These are phyloP conservation scores for Phengaris alcon DNA, from an alignment of 2,888 invertebrate species.

Conservation along the genomic window DNA sequence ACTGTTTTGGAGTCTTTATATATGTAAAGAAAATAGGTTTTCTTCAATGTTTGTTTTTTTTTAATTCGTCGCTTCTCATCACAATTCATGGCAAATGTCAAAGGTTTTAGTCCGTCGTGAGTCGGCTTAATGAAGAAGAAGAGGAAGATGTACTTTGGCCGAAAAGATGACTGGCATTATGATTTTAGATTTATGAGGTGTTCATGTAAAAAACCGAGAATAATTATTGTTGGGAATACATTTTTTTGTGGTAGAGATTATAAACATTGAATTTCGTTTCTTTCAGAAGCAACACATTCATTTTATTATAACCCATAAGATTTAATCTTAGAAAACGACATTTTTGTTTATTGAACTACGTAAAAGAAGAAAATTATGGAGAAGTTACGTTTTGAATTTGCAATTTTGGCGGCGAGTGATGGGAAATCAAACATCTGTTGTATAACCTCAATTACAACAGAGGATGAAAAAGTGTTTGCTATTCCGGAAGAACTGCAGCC, in stretches of 20 bases:
- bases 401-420: conserved; percentile 25
- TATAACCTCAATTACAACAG: conserved; percentile 32
- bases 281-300: background rate
- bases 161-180: conserved; percentile 16
- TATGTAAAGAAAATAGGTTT: too few species aligned
- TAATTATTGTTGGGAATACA: conserved; percentile 10
- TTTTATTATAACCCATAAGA: too few species aligned
- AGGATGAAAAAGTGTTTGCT: conserved; percentile 24
- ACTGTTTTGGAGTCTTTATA: too few species aligned
- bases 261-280: conserved; percentile 25
- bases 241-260: conserved; percentile 2
- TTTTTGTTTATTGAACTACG: background rate
- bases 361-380: conserved; percentile 26
- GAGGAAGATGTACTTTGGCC: conserved; percentile 8
- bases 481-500: conserved; percentile 32
- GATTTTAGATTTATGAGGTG: background rate
- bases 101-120: background rate
- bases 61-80: too few species aligned
- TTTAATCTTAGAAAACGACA: conserved; percentile 30
- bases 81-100: conserved; percentile 11
- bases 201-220: background rate
- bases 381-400: conserved; percentile 30
- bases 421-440: conserved; percentile 31
- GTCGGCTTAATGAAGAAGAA: conserved; percentile 1
- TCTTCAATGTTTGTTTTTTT: background rate